Evolutionary conservation across 2,797 vertebrate genomes (phyloP).

Genomic region (Capromys pilorides): DNA sequence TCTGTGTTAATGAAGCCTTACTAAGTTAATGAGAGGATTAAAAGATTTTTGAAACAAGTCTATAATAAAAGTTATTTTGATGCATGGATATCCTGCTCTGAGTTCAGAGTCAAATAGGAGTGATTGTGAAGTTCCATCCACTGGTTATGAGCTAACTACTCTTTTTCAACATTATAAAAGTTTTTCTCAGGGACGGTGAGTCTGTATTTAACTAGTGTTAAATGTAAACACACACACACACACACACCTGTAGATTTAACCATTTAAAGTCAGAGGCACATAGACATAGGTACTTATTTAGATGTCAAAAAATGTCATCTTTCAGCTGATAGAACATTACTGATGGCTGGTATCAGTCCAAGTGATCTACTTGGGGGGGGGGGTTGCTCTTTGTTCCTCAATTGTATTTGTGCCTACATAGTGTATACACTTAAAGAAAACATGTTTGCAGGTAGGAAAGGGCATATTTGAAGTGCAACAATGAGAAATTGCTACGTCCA

Average conservation of each 20-base stretch:
- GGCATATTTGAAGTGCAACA: background rate
- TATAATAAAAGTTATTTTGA: background rate
- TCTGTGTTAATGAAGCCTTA: constrained; percentile 24
- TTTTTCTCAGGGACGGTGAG: background rate
- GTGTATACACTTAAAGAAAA: background rate
- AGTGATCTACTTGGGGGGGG: background rate
- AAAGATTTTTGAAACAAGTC: background rate
- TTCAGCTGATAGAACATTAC: background rate
- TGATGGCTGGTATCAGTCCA: fast-evolving
- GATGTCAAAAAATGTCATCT: background rate
- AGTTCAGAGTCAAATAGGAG: background rate
- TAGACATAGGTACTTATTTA: background rate
- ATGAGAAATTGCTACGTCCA: background rate
- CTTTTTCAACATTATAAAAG: background rate
- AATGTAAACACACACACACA: background rate
- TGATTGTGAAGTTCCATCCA: background rate
- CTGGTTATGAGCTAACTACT: background rate
- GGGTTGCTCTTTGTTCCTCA: background rate
- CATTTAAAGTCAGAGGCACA: background rate
- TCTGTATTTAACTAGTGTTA: background rate
- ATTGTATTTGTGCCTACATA: background rate
- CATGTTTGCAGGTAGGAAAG: background rate
- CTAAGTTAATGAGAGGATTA: background rate
- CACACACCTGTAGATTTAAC: background rate
- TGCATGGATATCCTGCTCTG: background rate